phyloP scores from a whole-genome alignment of 2,113 vertebrate genomes.

The Scomber colias region DNA sequence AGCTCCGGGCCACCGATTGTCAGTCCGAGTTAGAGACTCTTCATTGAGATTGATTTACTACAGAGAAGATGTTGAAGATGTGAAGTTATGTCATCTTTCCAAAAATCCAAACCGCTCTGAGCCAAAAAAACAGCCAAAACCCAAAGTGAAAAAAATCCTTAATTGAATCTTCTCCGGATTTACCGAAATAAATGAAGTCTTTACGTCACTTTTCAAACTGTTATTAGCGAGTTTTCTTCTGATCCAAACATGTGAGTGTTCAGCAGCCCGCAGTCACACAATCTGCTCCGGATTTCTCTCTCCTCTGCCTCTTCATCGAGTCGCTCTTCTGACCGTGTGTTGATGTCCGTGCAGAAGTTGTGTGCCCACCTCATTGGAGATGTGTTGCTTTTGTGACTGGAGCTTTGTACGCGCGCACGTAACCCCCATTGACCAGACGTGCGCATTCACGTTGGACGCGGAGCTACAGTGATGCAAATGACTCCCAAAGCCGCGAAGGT shows the following conservation, averaged over 20 bases:
- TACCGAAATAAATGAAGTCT: not conserved
- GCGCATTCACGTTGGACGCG: slow-evolving; percentile 67
- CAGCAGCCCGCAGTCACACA: not conserved
- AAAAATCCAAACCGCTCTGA: not conserved
- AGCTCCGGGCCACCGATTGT: slow-evolving; percentile 6
- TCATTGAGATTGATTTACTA: slow-evolving; percentile 21
- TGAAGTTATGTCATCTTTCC: slow-evolving; percentile 57
- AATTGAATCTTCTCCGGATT: not conserved
- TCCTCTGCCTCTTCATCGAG: no score
- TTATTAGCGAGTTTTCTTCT: not conserved
- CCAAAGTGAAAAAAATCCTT: not conserved
- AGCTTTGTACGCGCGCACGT: slow-evolving; percentile 55
- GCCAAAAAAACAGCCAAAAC: not conserved
- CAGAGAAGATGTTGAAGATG: not conserved
- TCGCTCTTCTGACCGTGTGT: not conserved
- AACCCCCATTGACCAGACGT: slow-evolving; percentile 50
- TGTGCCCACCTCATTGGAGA: slow-evolving; percentile 41
- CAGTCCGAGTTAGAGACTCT: slow-evolving; percentile 19
- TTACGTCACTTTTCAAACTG: slow-evolving; percentile 5
- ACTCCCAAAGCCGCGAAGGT: not conserved
- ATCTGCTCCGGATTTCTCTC: not conserved
- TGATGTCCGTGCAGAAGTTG: slow-evolving; percentile 24
- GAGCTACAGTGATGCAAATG: not conserved
- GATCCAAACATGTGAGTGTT: not conserved
- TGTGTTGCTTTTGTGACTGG: slow-evolving; percentile 69